Base-by-base conservation (phyloP, 2,797 vertebrate species). In the Sebastes kiyomatsui region DNA sequence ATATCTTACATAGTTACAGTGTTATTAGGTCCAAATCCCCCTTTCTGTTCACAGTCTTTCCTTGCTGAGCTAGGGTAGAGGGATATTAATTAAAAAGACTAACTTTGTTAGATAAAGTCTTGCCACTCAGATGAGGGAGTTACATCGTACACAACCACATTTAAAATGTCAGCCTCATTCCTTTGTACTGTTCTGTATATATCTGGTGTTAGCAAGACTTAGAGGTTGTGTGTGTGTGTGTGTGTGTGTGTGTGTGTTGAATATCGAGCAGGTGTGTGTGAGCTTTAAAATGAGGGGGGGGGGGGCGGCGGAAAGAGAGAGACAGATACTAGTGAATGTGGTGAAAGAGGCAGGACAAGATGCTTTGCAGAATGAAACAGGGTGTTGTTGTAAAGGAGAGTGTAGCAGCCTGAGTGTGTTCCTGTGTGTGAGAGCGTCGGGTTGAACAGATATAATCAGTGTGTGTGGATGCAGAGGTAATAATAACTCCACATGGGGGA, bases 401-500 rank as follows among this genome's bases (percentile, higher is more conserved):
- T 38, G 77, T 38, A 72, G 56, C 67, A 78, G 60, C 16, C 61
- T 11, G 67, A 68, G 81, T 70, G 72, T 81, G 74, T 84, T 49
- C 42, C 67, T 70, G 67, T 76, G 72, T 77, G 52, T 67, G 72
- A 46, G 76, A 67, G 75, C 12, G 25, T 61, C 12, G 13, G 42
- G 59, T 25, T 67, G 69, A 86, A 76, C 83, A 88, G 87, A 85
- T 90, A 70, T 86, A 88, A 86, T 86, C 83, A 84, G 67, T 2
- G 46, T 25, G 64, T 82, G 85, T 84, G 81, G 81, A 83, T 86
- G 78, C 82, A 86, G 88, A 88, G 87, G 86, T 89, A 92, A 87
- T 87, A 92, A 88, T 89, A 92, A 90, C 82, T 84, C 75, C 79
- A 80, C 46, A 22, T 27, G 14, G 62, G 76, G 65, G 67, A 79